Evolutionary conservation across 2,113 vertebrate genomes (phyloP).

Genomic region (Ploceus nigricollis): DNA sequence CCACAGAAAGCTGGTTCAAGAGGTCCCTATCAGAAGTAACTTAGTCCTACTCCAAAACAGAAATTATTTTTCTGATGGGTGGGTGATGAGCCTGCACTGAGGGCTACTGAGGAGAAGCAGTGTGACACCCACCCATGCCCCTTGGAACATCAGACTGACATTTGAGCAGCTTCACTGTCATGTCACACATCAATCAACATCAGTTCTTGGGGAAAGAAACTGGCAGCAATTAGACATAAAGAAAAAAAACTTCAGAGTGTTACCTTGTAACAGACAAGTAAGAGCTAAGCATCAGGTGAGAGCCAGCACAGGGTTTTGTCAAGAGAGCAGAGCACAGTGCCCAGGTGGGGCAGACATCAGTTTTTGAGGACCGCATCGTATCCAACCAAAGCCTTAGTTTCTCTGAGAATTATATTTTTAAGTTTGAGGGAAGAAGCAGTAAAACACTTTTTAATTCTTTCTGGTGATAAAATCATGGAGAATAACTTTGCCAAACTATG

Average conservation of each 20-base stretch:
- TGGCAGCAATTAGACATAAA: background rate
- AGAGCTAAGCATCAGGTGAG: background rate
- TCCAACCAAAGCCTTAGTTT: background rate
- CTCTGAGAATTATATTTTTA: background rate
- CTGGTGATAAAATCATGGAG: background rate
- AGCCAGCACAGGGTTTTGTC: background rate
- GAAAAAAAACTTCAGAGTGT: background rate
- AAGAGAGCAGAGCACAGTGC: background rate
- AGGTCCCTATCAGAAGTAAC: background rate
- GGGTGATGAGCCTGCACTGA: background rate
- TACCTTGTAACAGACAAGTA: background rate
- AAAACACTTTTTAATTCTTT: background rate
- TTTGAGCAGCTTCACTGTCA: background rate
- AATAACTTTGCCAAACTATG: background rate
- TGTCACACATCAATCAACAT: background rate
- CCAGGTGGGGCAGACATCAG: background rate
- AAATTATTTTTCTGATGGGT: fast-evolving
- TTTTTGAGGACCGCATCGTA: background rate
- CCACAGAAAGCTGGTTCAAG: background rate
- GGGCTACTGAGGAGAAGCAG: background rate
- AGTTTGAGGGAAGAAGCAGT: background rate
- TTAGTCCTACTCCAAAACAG: background rate
- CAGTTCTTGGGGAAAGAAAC: background rate
- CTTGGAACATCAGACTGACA: background rate
- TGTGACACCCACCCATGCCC: background rate